These are phyloP conservation scores for Pseudochaenichthys georgianus DNA, from an alignment of 2,797 vertebrate species.

Conservation along the genomic window DNA sequence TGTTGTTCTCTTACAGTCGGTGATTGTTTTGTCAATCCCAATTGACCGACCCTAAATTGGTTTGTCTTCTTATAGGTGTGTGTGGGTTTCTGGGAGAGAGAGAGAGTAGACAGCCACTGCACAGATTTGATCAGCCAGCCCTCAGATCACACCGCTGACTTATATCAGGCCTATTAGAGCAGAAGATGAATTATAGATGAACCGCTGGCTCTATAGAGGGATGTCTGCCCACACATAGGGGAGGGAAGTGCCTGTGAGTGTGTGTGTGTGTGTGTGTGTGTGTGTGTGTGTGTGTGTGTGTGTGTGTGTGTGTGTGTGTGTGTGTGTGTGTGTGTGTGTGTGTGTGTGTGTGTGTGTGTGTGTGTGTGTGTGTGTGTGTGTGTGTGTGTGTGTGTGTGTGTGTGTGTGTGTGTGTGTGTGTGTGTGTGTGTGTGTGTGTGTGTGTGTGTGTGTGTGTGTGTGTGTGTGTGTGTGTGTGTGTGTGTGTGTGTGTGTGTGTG, in stretches of 20 bases:
- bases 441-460: constrained; percentile 61
- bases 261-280: constrained; percentile 66
- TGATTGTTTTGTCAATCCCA: constrained; percentile 49
- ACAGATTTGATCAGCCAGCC: constrained; percentile 71
- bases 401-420: constrained; percentile 56
- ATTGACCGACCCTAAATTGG: constrained; percentile 1
- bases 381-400: constrained; percentile 73
- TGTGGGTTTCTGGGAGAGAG: constrained; percentile 27
- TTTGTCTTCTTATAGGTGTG: constrained; percentile 29
- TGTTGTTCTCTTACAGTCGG: constrained; percentile 21
- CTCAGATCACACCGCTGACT: constrained; percentile 77
- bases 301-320: constrained; percentile 75
- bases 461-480: constrained; percentile 66
- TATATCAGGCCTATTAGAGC: constrained; percentile 81
- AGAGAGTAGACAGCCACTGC: constrained; percentile 43
- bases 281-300: constrained; percentile 74
- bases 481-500: constrained; percentile 63
- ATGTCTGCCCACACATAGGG: constrained; percentile 71
- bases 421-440: constrained; percentile 69
- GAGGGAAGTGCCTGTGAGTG: constrained; percentile 44
- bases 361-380: constrained; percentile 52
- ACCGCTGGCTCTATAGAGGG: constrained; percentile 64
- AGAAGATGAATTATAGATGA: constrained; percentile 81
- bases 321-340: constrained; percentile 53
- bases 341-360: constrained; percentile 75